Base-by-base conservation (phyloP, 2,113 vertebrate species). In the Takifugu flavidus region DNA sequence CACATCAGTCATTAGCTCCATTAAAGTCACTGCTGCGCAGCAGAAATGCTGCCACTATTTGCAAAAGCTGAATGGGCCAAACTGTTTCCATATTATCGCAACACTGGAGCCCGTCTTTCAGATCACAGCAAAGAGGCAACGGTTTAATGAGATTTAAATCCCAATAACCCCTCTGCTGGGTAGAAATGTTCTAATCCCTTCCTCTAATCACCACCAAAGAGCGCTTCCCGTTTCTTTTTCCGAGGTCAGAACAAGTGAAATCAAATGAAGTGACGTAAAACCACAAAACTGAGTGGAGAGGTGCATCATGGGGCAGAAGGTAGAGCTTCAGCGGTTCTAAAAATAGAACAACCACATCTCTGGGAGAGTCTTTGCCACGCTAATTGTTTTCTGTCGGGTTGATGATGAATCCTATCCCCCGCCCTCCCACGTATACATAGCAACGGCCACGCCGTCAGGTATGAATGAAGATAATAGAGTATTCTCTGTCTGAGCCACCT, bases 141-240 rank as follows among this genome's bases (percentile, higher is more conserved):
- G 74, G 72, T 78, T 72, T 80, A 85, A 84, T 84, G 56, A 85
- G 74, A 85, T 83, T 82, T 75, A 82, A 80, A 82, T 85, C 75
- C 79, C 63, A 77, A 70, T 69, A 82, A 78, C 75, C 67, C 67
- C 50, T 62, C 56, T 72, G 67, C 43, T 67, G 61, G 59, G 59
- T 67, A 69, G 75, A 72, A 77, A 77, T 60, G 54, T 67, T 66
- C 56, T 89, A 84, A 84, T 84, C 77, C 73, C 49, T 49, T 65
- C 45, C 49, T 59, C 49, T 71, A 75, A 70, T 78, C 74, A 74
- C 72, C 78, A 73, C 59, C 49, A 59, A 49, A n/a, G 54, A 79
- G 78, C 43, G 70, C 29, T 57, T 73, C 53, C 65, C 64, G 58
- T 50, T 71, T 62, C 62, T 56, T 29, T 56, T 70, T 62, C 62